Evolutionary conservation across 2,888 invertebrate genomes (phyloP), one percentile per base, ranked within the genome.

Genomic region (Luperina nickerlii): DNA sequence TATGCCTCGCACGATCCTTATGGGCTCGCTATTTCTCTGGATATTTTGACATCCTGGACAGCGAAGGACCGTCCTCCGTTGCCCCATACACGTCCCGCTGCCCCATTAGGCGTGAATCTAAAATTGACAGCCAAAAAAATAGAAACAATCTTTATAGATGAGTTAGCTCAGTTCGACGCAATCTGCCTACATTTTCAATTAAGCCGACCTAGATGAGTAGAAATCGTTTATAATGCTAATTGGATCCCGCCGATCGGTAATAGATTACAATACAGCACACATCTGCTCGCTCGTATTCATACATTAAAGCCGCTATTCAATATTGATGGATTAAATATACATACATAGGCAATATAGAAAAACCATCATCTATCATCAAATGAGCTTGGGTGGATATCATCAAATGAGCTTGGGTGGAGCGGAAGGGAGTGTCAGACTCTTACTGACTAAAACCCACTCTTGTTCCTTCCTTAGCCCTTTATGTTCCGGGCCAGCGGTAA

Each of bases 171-270:
- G 27, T 60, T 38, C 68, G 57, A 67, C 38, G 62, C 73, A 67
- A 74, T 67, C 71, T 1, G 67, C 60, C 67, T 67, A 66, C 15
- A 77, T 84, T 87, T 87, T 80, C 80, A 80, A 84, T 87, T 82
- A 82, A 82, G 67, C 67, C 65, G 70, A 70, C 73, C 79, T 78
- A 78, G 74, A 79, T 77, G 68, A 80, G 70, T 80, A 82, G 71
- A 83, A 86, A 89, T 82, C 83, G 83, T 83, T 86, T 81, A 89
- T 86, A 78, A 89, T 86, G 84, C 79, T 87, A 90, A 89, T 89
- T 83, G 86, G 73, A 86, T 84, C 72, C 71, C 79, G 75, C 68
- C 74, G 76, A 87, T 90, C 73, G 79, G 82, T 83, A 79, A 87
- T 74, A 86, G 83, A 84, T 89, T 89, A 88, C 82, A 79, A 72